Evolutionary conservation across 2,888 invertebrate species (phyloP), one percentile per base, ranked within the genome.

Genomic region (Sinodicranocentrus sp.): DNA sequence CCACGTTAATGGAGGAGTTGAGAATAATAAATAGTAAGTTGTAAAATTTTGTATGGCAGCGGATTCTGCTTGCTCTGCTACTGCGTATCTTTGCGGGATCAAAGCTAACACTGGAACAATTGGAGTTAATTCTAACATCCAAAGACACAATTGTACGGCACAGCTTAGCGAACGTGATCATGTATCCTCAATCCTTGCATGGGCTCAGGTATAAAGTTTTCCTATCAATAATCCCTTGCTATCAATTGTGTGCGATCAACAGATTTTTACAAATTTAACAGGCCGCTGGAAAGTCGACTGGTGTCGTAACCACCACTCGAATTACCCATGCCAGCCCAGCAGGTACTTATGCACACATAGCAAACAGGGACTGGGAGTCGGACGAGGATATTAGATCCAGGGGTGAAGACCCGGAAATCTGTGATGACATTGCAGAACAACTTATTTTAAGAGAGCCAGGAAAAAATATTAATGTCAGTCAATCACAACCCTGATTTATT

Each of bases 361-460:
- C 87, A 0, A 63, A 87, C 89, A 92, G 97, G 0, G 92, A 93
- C 84, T 97, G 96, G 96, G 96, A 97, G 89, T 95, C 95, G 87
- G 96, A 96, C 86, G 91, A 91, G 0, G 91, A 89, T 25, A 93
- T 95, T 90, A 91, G 92, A 0, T 90, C 90, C 1, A 89, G 89
- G 8, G 89, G 90, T 0, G 0, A n/a, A 0, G 75, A 87, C 52
- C 82, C 88, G 8, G 80, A 8, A 26, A 15, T 43, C 0, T 97
- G 97, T 90, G 94, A 95, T 90, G 97, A 97, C 89, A 96, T 97
- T 82, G 97, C 95, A 0, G 91, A 94, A 2, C 97, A 97, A 90
- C 91, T 97, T 70, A 91, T 97, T 0, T 94, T 96, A 89, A 93
- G 95, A 89, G 91, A 92, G 84, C 96, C 96, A 0, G 97, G 97